Base-by-base conservation (phyloP, 2,888 invertebrate species). In the Tachina fera region DNA sequence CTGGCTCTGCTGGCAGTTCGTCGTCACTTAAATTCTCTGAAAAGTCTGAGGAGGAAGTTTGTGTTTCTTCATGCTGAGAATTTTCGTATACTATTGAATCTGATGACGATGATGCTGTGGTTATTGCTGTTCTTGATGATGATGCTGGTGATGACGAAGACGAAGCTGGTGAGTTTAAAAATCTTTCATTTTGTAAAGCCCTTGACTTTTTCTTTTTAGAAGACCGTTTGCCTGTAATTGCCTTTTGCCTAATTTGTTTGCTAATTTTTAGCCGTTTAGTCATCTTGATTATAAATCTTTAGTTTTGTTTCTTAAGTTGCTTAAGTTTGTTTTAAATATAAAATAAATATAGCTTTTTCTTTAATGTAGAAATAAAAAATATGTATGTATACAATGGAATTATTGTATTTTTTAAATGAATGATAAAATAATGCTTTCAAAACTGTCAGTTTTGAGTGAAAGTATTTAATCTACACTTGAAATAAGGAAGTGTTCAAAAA, bases 271-370 rank as follows among this genome's bases (percentile, higher is more conserved):
- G 8, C 8, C 31, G 13, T 14, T 58, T 58, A 1, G 22, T 22
- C 56, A 58, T 58, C 13, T 58, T 31, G 4, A 58, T 0, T 0
- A 31, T 8, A 31, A 31, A 31, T 31, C 10, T 10, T 58, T 13
- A 14, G 56, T 31, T 58, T 58, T 58, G 1, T 58, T 58, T 31
- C 56, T 58, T 58, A 31, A 58, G 56, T 22, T 31, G 53, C 22
- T 22, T 11, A 22, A 49, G 11, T 11, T 22, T 22, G 3, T 56
- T 22, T 4, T 22, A 56, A 4, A 56, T 11, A 56, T 22, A 56
- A 31, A 31, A 31, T 31, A 31, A 31, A 31, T 31, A 6, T 6
- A 31, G 31, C 6, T 31, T 31, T 31, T 31, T 31, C 31, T 22
- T 10, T 4, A 5, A 9, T 39, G 9, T 10, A 41, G 10, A 61